phyloP scores from a whole-genome alignment of 2,113 vertebrate genomes.

The Mixornis gularis region DNA sequence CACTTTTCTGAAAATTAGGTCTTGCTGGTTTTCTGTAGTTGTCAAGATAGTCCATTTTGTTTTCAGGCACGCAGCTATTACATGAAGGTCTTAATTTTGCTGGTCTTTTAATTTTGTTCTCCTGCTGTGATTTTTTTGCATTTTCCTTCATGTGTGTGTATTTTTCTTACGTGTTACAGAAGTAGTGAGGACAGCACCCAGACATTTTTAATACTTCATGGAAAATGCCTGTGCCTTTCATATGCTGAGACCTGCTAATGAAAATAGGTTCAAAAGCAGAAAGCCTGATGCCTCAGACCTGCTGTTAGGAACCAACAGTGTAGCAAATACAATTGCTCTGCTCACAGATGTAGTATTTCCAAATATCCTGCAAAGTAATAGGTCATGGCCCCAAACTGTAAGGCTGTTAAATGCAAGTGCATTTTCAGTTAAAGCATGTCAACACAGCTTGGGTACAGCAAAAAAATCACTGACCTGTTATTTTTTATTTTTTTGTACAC shows the following conservation, averaged over 20 bases:
- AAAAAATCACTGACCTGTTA: background rate
- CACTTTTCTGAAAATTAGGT: background rate
- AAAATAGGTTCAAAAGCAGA: background rate
- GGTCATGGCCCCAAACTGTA: background rate
- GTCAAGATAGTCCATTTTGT: background rate
- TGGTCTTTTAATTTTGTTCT: background rate
- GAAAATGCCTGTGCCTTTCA: background rate
- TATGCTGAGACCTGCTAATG: background rate
- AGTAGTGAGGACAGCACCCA: background rate
- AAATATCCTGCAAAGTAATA: background rate
- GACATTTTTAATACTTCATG: background rate
- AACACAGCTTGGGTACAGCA: background rate
- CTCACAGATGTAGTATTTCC: background rate
- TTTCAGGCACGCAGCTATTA: background rate
- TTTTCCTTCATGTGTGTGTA: background rate
- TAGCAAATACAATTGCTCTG: background rate
- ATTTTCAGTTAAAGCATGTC: background rate
- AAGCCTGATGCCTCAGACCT: background rate
- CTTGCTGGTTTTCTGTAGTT: background rate
- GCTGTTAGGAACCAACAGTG: background rate
- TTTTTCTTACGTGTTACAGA: background rate
- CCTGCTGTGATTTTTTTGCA: background rate
- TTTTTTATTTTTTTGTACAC: background rate
- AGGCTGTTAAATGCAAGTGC: background rate
- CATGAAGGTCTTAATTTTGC: background rate